Evolutionary conservation across 2,888 invertebrate genomes (phyloP), one percentile per base, ranked within the genome.

Genomic region (Nasonia oneida): DNA sequence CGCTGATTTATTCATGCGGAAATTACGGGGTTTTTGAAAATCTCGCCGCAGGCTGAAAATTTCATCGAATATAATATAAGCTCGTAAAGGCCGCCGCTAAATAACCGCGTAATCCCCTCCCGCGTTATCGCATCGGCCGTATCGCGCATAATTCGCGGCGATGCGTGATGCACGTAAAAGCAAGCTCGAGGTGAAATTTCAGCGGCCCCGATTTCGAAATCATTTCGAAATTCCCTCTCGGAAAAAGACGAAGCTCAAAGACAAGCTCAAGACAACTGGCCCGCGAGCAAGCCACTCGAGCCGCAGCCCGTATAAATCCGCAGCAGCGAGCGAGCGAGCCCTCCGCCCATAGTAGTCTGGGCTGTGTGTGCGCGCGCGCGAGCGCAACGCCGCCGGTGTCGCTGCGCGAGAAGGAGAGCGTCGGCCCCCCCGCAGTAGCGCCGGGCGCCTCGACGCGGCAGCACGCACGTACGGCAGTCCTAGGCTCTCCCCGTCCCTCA

Each of bases 381-480:
- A 82, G 33, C 61, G 23, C 76, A 37, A 50, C 73, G 57, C 82
- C 39, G 73, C 39, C 47, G 37, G 47, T 47, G 15, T 57, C 70
- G 15, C 70, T 67, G 73, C 53, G 47, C 67, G 53, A 29, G n/a
- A 50, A 12, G 12, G 47, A 80, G 78, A 80, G 80, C 83, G 87
- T 83, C 87, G 89, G 88, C 87, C 87, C 86, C 86, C 88, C 85
- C 84, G 89, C 91, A 91, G 91, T 91, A 91, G 89, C 90, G 90
- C 90, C 89, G 89, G 89, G 91, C 89, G 89, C 88, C 89, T 90
- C 90, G 88, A 90, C 90, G 91, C 90, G 90, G 89, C 89, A 90
- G 87, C 88, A 91, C 90, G 89, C 73, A 23, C 73, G 57, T 61
- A 61, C 57, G n/a, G 10, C 10, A 71, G 71, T 33, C 33, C 2